These are phyloP conservation scores for Phrynosoma platyrhinos DNA, from an alignment of 2,113 vertebrate genomes.

Conservation along the genomic window DNA sequence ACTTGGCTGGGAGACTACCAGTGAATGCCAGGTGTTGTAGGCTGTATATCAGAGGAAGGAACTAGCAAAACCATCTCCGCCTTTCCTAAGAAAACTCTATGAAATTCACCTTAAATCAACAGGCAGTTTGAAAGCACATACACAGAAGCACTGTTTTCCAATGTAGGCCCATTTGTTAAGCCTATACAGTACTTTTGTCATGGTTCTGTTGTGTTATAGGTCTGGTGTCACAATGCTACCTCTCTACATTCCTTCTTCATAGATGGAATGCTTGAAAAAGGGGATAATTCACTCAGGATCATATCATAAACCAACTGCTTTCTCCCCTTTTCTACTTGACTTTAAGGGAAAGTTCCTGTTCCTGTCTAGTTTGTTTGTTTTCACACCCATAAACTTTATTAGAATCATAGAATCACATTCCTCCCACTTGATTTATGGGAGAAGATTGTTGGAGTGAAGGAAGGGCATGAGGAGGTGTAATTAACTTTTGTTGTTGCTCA, in stretches of 20 bases:
- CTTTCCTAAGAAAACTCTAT: too few species aligned
- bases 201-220: neutral
- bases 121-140: too few species aligned
- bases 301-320: accelerated
- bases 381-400: constrained; percentile 19
- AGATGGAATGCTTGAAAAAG: neutral
- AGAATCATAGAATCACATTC: constrained; percentile 33
- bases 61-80: too few species aligned
- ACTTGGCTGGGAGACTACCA: too few species aligned
- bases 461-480: constrained; percentile 21
- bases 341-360: neutral
- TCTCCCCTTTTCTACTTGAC: neutral
- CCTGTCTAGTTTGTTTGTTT: neutral
- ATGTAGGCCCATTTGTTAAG: neutral
- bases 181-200: neutral
- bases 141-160: too few species aligned
- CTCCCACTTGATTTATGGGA: constrained; percentile 37
- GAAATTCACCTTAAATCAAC: too few species aligned
- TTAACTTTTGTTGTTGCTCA: constrained; percentile 31
- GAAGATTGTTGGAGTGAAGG: neutral
- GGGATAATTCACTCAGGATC: neutral
- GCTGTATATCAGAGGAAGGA: too few species aligned
- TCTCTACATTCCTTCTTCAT: neutral
- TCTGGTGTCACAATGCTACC: neutral
- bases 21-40: too few species aligned